A percentile compares a stretch with the other conserved stretches of the same genome.
phyloP scores from a whole-genome alignment of 2,113 vertebrate genomes.

The Pseudorhombus dupliciocellatus region DNA sequence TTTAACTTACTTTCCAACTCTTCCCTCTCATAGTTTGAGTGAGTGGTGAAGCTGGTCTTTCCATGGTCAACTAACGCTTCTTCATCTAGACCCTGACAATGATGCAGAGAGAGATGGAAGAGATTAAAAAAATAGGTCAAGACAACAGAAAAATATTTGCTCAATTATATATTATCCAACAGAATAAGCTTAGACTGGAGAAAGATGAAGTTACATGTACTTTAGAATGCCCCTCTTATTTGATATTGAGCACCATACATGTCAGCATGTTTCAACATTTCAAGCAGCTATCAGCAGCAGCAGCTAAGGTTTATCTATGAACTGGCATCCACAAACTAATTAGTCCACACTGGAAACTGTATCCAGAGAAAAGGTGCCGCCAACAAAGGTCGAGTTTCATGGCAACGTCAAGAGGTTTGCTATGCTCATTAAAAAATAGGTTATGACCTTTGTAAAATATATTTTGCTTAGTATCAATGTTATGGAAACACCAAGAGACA shows the following conservation, averaged over 20 bases:
- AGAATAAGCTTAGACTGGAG: too few species aligned
- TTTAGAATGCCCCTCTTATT: too few species aligned
- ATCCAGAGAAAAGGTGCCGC: slow-evolving; percentile 14
- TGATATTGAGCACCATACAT: neutral
- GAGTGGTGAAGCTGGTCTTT: slow-evolving; percentile 92
- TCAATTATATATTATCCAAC: too few species aligned
- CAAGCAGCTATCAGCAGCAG: too few species aligned
- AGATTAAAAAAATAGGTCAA: neutral
- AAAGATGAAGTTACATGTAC: too few species aligned
- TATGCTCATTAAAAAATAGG: slow-evolving; percentile 26
- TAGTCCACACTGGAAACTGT: slow-evolving; percentile 18
- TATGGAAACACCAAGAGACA: slow-evolving; percentile 22
- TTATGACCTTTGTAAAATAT: slow-evolving; percentile 41
- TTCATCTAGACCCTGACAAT: slow-evolving; percentile 89
- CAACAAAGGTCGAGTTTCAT: slow-evolving; percentile 33
- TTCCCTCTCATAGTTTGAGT: slow-evolving; percentile 91
- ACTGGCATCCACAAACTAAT: slow-evolving; percentile 24
- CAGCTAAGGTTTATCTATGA: slow-evolving; percentile 13
- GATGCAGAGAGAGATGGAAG: neutral
- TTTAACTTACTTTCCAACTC: slow-evolving; percentile 89
- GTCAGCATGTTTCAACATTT: too few species aligned
- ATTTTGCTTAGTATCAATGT: slow-evolving; percentile 22
- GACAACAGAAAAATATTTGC: neutral
- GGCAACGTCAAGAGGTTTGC: slow-evolving; percentile 25
- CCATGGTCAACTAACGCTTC: slow-evolving; percentile 94